These are phyloP conservation scores for Pithys albifrons DNA, from an alignment of 2,113 vertebrate species.

Conservation along the genomic window DNA sequence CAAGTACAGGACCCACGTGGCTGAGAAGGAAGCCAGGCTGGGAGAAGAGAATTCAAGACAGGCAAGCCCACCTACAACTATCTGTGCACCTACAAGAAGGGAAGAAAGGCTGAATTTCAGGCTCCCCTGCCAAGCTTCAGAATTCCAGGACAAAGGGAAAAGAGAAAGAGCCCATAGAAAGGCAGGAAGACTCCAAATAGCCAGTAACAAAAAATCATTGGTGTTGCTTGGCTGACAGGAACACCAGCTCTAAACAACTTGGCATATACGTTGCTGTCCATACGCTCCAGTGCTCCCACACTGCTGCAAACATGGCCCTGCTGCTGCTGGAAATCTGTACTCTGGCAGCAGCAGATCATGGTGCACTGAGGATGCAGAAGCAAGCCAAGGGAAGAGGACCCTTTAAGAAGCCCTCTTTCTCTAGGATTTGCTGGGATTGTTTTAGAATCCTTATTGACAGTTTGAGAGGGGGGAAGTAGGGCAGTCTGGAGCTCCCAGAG, in stretches of 20 bases:
- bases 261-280: background rate
- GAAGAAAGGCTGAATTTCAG: background rate
- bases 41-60: background rate
- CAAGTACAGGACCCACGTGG: background rate
- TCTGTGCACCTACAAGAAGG: background rate
- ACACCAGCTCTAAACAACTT: background rate
- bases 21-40: background rate
- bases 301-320: fast-evolving
- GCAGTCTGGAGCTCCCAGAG: background rate
- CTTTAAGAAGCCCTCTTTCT: background rate
- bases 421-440: background rate
- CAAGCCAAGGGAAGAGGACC: background rate
- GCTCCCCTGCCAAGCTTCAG: background rate
- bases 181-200: background rate
- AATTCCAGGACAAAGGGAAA: background rate
- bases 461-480: background rate
- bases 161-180: background rate
- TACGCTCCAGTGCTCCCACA: background rate
- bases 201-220: background rate
- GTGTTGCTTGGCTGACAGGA: background rate
- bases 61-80: background rate
- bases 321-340: background rate
- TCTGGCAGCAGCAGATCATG: fast-evolving
- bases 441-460: background rate
- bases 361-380: background rate